Conservation (phyloP, 2,888 invertebrate species). For the Keiferia lycopersicella region DNA sequence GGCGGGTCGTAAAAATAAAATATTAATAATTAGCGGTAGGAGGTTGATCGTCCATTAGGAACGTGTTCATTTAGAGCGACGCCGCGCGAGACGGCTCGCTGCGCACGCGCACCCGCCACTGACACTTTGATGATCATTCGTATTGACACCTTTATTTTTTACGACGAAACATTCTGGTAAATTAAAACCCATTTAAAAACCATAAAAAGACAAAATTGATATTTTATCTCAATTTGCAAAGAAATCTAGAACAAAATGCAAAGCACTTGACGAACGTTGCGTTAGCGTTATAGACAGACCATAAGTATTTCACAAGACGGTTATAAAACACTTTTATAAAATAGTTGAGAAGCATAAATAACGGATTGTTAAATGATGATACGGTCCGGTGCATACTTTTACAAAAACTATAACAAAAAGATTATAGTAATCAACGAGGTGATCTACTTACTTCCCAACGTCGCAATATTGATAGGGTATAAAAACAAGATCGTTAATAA, state of each 20-base stretch:
- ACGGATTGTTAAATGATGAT: constrained; percentile 53
- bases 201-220: constrained; percentile 12
- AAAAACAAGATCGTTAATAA: constrained; percentile 74
- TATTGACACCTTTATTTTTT: constrained; percentile 32
- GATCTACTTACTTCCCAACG: constrained; percentile 75
- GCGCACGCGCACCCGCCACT: constrained; percentile 41
- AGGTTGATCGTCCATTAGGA: constrained; percentile 71
- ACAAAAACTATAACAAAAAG: constrained; percentile 72
- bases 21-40: constrained; percentile 71
- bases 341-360: constrained; percentile 53
- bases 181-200: constrained; percentile 17
- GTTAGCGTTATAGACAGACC: constrained; percentile 20
- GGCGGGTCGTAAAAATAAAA: constrained; percentile 69
- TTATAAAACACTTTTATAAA: constrained; percentile 55
- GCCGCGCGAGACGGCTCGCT: constrained; percentile 36
- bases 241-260: constrained; percentile 5
- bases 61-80: constrained; percentile 54
- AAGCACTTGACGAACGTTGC: constrained; percentile 1
- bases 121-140: constrained; percentile 33
- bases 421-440: constrained; percentile 73
- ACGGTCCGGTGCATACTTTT: constrained; percentile 59
- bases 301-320: constrained; percentile 49
- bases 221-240: not conserved
- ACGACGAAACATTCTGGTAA: constrained; percentile 13
- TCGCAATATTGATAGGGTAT: constrained; percentile 66